Evolutionary conservation across 2,797 vertebrate genomes (phyloP).

Genomic region (Euphonia xanthogaster): DNA sequence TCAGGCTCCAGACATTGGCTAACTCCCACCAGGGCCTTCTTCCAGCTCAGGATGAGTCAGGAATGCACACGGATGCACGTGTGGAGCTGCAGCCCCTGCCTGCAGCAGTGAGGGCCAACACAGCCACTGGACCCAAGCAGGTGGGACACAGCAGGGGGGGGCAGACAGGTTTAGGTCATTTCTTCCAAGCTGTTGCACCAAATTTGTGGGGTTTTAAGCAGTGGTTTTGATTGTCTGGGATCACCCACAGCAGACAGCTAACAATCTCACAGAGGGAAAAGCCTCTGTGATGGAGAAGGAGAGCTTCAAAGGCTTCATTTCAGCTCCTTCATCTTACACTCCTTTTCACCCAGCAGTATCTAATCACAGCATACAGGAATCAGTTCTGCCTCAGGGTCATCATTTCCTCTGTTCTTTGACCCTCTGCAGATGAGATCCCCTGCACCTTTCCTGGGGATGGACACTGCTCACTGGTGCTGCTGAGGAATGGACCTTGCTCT

Average conservation of each 20-base stretch:
- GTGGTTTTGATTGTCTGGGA: neutral
- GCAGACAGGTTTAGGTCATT: neutral
- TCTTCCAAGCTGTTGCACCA: neutral
- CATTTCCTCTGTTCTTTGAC: neutral
- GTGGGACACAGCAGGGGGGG: neutral
- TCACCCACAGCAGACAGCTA: neutral
- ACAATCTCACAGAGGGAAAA: neutral
- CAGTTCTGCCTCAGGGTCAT: neutral
- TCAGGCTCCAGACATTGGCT: neutral
- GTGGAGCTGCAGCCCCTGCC: neutral
- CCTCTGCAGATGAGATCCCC: neutral
- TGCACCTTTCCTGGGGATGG: neutral
- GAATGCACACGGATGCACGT: rapidly evolving
- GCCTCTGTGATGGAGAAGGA: neutral
- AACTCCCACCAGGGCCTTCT: neutral
- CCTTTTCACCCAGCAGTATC: neutral
- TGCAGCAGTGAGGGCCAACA: neutral
- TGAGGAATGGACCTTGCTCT: neutral
- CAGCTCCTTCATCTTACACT: neutral
- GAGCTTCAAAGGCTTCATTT: neutral
- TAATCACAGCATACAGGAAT: neutral
- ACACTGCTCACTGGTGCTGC: neutral
- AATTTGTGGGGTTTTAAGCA: neutral
- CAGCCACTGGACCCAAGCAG: neutral
- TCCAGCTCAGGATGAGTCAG: neutral